Evolutionary conservation across 2,113 vertebrate genomes (phyloP).

Genomic region (Cynocephalus volans): DNA sequence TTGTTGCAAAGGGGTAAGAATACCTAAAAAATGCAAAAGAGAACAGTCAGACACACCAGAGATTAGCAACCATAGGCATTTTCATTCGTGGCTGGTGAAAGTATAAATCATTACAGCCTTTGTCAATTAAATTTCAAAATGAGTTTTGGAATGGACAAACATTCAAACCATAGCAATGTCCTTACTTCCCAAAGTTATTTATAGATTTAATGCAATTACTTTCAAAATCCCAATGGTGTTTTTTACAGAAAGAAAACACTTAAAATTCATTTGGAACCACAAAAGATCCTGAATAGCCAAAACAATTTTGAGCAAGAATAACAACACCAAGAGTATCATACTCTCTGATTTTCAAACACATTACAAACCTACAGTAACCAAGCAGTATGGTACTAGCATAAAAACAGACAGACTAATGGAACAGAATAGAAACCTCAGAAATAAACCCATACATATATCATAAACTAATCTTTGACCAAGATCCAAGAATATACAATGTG

Average conservation of each 20-base stretch:
- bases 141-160: too few relatives aligned
- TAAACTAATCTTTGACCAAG: not conserved
- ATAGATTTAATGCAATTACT: too few relatives aligned
- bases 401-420: not conserved
- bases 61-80: too few relatives aligned
- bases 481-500: not conserved
- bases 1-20: not conserved
- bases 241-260: not conserved
- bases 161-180: too few relatives aligned
- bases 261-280: not conserved
- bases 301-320: not conserved
- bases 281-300: not conserved
- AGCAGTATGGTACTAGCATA: not conserved
- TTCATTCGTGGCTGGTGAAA: not conserved
- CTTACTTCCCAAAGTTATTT: too few relatives aligned
- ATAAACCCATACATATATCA: not conserved
- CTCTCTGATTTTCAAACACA: not conserved
- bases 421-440: not conserved
- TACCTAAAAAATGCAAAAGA: not conserved
- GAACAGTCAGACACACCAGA: too few relatives aligned
- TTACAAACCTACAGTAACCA: not conserved
- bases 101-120: not conserved
- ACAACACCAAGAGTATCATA: not conserved
- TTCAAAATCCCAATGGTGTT: not conserved
- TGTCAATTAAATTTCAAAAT: too few relatives aligned